A percentile compares a stretch with the other conserved stretches of the same genome.
phyloP scores from a whole-genome alignment of 1,140 invertebrate genomes.

The Cylas formicarius region DNA sequence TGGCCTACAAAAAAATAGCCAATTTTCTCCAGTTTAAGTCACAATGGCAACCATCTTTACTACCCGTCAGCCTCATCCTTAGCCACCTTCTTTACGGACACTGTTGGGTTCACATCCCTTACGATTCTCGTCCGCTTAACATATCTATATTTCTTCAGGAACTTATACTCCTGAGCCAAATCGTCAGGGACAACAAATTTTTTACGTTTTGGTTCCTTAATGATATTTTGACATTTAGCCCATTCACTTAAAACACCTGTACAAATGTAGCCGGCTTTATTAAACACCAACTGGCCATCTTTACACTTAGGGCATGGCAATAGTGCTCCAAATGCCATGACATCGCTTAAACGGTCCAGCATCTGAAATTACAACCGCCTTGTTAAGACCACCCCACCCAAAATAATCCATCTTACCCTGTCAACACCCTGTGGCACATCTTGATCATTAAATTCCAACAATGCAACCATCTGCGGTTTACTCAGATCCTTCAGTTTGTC shows the following conservation, averaged over 20 bases:
- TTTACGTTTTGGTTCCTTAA: conserved; percentile 65
- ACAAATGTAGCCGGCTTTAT: conserved; percentile 73
- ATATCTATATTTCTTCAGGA: conserved; percentile 64
- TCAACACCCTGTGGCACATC: conserved; percentile 55
- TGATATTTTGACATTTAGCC: conserved; percentile 75
- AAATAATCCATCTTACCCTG: conserved; percentile 39
- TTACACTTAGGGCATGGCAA: conserved; percentile 72
- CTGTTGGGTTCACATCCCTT: conserved; percentile 48
- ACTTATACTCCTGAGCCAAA: conserved; percentile 51
- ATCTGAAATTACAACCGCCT: conserved; percentile 49
- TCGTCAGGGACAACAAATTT: conserved; percentile 66
- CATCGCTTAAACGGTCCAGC: conserved; percentile 71
- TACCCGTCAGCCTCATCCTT: conserved; percentile 36
- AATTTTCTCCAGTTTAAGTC: not conserved
- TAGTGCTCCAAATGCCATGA: conserved; percentile 81
- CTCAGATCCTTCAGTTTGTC: conserved; percentile 47
- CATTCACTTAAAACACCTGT: conserved; percentile 79
- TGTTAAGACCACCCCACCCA: no score
- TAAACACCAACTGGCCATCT: conserved; percentile 62
- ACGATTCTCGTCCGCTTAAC: conserved; percentile 58
- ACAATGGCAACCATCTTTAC: conserved; percentile 26
- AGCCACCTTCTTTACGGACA: conserved; percentile 51
- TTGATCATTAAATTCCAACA: conserved; percentile 71
- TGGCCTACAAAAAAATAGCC: conserved; percentile 43
- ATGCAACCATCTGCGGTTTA: conserved; percentile 51